These are phyloP conservation scores for Aphelinus atriplicis DNA, from an alignment of 1,140 invertebrate genomes.

Conservation along the genomic window DNA sequence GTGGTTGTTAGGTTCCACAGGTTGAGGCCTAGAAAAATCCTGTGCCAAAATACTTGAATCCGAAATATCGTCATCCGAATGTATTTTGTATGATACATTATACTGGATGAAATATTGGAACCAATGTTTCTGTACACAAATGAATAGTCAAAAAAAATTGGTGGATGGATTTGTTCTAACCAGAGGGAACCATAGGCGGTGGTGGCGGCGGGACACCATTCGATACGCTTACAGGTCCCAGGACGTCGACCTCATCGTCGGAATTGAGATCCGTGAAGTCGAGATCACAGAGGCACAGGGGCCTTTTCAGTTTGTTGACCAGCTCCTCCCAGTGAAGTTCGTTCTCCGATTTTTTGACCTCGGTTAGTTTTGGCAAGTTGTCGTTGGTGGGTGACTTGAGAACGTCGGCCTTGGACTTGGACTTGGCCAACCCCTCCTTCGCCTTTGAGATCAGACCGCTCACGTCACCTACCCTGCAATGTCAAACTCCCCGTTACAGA, in stretches of 20 bases:
- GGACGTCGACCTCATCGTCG: conserved; percentile 78
- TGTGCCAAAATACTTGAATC: too few relatives aligned
- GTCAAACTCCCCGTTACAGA: not conserved
- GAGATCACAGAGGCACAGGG: conserved; percentile 91
- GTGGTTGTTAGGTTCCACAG: too few relatives aligned
- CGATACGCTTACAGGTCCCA: conserved; percentile 70
- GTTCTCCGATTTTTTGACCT: conserved; percentile 89
- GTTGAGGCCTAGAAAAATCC: too few relatives aligned
- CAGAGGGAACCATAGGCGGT: conserved; percentile 66
- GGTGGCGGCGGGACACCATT: conserved; percentile 78
- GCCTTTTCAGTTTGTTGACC: conserved; percentile 81
- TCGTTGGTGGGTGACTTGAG: conserved; percentile 74
- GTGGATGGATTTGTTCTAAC: not conserved
- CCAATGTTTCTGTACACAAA: too few relatives aligned
- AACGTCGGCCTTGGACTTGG: conserved; percentile 79
- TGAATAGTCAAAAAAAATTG: too few relatives aligned
- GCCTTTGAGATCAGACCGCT: conserved; percentile 91
- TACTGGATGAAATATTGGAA: too few relatives aligned
- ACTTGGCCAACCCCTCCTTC: conserved; percentile 89
- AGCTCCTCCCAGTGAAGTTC: conserved; percentile 96
- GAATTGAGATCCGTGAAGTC: conserved; percentile 94
- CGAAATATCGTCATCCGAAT: too few relatives aligned
- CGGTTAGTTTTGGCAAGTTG: conserved; percentile 70
- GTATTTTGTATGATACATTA: too few relatives aligned
- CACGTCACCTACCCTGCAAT: conserved; percentile 78